A percentile compares a stretch with the other conserved stretches of the same genome.
Evolutionary conservation across 1,140 invertebrate genomes (phyloP).

Genomic region (Nilaparvata lugens): DNA sequence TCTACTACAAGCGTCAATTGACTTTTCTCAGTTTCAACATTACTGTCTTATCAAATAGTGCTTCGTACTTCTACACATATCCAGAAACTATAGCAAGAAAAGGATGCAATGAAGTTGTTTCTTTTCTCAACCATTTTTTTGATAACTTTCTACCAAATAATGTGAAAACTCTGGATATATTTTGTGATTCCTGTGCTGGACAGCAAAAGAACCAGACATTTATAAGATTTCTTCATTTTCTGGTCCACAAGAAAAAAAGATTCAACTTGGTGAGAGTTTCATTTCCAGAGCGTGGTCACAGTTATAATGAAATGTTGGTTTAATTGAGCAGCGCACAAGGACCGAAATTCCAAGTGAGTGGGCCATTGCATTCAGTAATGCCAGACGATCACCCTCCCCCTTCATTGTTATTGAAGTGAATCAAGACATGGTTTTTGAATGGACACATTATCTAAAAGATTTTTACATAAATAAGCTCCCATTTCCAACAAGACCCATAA

Average conservation of each 20-base stretch:
- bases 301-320: not conserved
- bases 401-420: not conserved
- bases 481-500: not conserved
- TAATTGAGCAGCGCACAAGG: not conserved
- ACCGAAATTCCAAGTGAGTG: not conserved
- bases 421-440: not conserved
- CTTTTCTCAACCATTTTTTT: conserved; percentile 13
- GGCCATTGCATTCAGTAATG: not conserved
- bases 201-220: not conserved
- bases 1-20: conserved; percentile 21
- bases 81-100: conserved; percentile 13
- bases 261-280: not conserved
- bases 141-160: conserved; percentile 11
- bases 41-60: conserved; percentile 9
- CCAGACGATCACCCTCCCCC: not conserved
- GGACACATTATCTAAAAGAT: not conserved
- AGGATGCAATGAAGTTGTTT: conserved; percentile 12
- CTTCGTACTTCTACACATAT: conserved; percentile 17
- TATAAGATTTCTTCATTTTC: not conserved
- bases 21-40: conserved; percentile 19
- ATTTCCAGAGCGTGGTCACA: not conserved
- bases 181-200: not conserved
- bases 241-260: not conserved
- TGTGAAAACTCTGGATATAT: not conserved
- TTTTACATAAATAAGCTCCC: not conserved